These are phyloP conservation scores for Vanacampus margaritifer DNA, from an alignment of 2,113 vertebrate species.

Conservation along the genomic window DNA sequence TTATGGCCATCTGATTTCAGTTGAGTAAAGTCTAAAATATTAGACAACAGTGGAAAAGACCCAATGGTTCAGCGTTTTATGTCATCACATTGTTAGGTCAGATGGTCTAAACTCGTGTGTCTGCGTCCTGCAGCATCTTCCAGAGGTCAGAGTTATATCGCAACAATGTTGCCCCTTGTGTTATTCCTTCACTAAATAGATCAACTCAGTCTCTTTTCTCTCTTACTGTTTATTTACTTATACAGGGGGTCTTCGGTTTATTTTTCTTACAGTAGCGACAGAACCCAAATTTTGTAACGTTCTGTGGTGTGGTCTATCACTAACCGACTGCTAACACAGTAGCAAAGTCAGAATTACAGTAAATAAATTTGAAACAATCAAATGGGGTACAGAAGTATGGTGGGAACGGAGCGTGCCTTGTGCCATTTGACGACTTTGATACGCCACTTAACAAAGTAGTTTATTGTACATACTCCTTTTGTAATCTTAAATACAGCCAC, in stretches of 20 bases:
- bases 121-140: constrained; percentile 19
- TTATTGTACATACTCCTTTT: too few relatives aligned
- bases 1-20: too few relatives aligned
- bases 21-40: not conserved
- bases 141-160: constrained; percentile 16
- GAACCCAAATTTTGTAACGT: not conserved
- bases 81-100: constrained; percentile 11
- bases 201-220: constrained; percentile 2
- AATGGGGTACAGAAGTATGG: too few relatives aligned
- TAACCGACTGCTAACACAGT: not conserved
- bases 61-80: constrained; percentile 6
- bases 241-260: not conserved
- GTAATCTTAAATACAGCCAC: too few relatives aligned
- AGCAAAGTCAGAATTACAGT: not conserved
- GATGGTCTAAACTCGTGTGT: constrained; percentile 16
- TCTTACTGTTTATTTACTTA: not conserved
- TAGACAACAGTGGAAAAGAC: not conserved
- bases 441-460: too few relatives aligned
- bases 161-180: constrained; percentile 39
- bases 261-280: not conserved
- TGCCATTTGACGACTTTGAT: too few relatives aligned
- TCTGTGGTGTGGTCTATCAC: too few relatives aligned
- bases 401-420: too few relatives aligned
- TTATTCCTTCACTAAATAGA: not conserved
- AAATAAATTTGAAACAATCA: not conserved